Conservation (phyloP, 2,888 invertebrate genomes). For the Tipula vernalis region DNA sequence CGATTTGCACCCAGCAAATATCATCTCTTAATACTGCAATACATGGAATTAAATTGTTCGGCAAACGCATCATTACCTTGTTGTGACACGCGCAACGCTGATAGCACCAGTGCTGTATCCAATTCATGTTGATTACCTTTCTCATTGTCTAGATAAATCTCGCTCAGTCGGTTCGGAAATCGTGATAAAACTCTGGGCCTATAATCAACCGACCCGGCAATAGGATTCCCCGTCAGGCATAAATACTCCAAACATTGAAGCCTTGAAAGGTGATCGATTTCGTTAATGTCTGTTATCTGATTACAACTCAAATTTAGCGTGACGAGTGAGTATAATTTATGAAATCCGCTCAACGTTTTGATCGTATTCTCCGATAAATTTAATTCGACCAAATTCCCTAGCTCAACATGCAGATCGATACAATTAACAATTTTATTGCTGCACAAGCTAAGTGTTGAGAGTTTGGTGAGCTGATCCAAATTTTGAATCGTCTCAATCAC, state of each 20-base stretch:
- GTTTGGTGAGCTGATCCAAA: conserved; percentile 62
- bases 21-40: conserved; percentile 8
- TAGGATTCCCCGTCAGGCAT: conserved; percentile 79
- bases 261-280: conserved; percentile 64
- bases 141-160: conserved; percentile 80
- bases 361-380: conserved; percentile 78
- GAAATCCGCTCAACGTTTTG: conserved; percentile 54
- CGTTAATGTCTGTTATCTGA: conserved; percentile 62
- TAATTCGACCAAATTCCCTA: conserved; percentile 79
- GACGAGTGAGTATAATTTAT: conserved; percentile 75
- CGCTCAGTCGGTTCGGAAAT: conserved; percentile 69
- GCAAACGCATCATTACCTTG: background rate
- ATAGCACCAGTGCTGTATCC: conserved; percentile 81
- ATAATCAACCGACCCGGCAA: conserved; percentile 62
- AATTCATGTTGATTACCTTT: conserved; percentile 76
- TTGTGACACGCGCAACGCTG: conserved; percentile 52
- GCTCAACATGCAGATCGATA: conserved; percentile 66
- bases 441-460: conserved; percentile 64
- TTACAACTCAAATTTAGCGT: conserved; percentile 81
- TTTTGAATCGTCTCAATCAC: conserved; percentile 59
- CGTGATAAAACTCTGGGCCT: conserved; percentile 79
- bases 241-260: conserved; percentile 80
- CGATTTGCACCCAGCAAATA: background rate
- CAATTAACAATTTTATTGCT: conserved; percentile 64
- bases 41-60: conserved; percentile 1